A percentile compares a stretch with the other conserved stretches of the same genome.
Conservation (phyloP, 2,888 invertebrate genomes). For the Nasonovia ribisnigri region DNA sequence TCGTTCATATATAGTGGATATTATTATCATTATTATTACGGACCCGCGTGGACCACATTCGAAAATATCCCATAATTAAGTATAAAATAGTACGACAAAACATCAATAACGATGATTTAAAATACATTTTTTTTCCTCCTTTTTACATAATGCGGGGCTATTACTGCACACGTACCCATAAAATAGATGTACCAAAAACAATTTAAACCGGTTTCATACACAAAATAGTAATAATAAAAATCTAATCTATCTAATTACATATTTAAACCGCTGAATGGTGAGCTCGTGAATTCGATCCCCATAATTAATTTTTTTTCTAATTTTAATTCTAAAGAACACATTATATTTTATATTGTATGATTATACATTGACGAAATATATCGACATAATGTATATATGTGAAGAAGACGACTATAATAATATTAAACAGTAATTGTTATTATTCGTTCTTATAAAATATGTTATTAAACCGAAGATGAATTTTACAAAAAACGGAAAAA, state of each 20-base stretch:
- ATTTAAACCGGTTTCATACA: constrained; percentile 51
- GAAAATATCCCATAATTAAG: constrained; percentile 46
- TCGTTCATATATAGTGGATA: constrained; percentile 4
- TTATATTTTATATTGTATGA: constrained; percentile 14
- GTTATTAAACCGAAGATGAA: constrained; percentile 1
- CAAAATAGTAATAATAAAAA: constrained; percentile 26
- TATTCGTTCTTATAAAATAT: constrained; percentile 34
- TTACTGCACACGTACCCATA: constrained; percentile 9
- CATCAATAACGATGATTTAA: constrained; percentile 46
- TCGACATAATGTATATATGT: background rate
- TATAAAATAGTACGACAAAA: constrained; percentile 8
- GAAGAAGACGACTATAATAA: background rate
- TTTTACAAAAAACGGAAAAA: constrained; percentile 14
- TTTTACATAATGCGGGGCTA: background rate
- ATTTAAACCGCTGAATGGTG: constrained; percentile 21
- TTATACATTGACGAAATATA: background rate
- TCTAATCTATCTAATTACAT: constrained; percentile 56
- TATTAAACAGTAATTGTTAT: constrained; percentile 29
- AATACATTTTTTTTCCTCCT: background rate
- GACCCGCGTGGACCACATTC: constrained; percentile 27
- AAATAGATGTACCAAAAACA: background rate
- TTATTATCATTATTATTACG: constrained; percentile 17
- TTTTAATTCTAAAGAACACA: constrained; percentile 33
- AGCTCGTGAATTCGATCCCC: constrained; percentile 47
- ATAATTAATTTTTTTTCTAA: constrained; percentile 50